Conservation (phyloP, 2,888 invertebrate species). For the Drosophila quasianomalipes region DNA sequence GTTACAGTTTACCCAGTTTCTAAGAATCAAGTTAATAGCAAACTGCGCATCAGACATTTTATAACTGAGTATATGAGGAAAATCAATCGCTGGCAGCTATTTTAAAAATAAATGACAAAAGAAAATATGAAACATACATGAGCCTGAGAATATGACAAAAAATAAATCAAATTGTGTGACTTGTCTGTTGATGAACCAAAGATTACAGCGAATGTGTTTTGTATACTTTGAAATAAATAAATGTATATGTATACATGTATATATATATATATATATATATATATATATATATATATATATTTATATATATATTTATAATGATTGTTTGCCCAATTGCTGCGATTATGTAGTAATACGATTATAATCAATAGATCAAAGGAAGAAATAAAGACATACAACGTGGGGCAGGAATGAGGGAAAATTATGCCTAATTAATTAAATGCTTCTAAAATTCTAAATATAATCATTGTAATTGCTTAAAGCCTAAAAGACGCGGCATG, state of each 20-base stretch:
- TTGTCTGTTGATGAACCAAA: background rate
- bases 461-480: slow-evolving; percentile 1
- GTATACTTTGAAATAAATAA: background rate
- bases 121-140: background rate
- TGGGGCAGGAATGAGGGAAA: background rate
- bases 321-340: background rate
- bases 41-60: background rate
- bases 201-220: background rate
- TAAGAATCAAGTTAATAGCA: background rate
- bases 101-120: slow-evolving; percentile 1
- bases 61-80: background rate
- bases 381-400: background rate
- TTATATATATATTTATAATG: background rate
- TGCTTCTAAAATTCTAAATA: slow-evolving; percentile 24
- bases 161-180: background rate
- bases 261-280: background rate
- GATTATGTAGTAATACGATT: background rate
- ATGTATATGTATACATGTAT: background rate
- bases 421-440: slow-evolving; percentile 4
- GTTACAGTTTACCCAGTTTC: background rate
- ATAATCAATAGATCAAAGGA: background rate
- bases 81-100: slow-evolving; percentile 3
- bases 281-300: background rate
- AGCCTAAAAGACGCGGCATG: slow-evolving; percentile 7
- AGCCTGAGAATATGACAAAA: background rate